Evolutionary conservation across 2,113 vertebrate genomes (phyloP), one percentile per base, ranked within the genome.

Genomic region (Cololabis saira): DNA sequence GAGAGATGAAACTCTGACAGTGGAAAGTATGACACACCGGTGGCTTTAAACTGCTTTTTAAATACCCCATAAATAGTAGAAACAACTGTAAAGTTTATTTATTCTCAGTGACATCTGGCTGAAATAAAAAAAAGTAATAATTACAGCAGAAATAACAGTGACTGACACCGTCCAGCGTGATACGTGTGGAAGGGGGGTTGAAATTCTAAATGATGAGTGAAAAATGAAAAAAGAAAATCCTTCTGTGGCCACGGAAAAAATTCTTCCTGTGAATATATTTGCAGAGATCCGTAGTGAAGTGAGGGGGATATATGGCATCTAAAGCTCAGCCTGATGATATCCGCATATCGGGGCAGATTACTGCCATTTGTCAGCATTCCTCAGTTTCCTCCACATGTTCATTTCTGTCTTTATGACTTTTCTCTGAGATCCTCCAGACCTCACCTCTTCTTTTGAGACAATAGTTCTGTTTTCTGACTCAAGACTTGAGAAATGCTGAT

Each of bases 191-290:
- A 11, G 16, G 80, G 48, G 37, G 64, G 15, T 64, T 33, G 66
- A 64, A 66, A 73, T 73, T 43, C 48, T 62, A 45, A 76, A 74
- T 16, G 48, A 68, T 56, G 61, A 82, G 65, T 45, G 52, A 69
- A 53, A 75, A 50, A 47, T 48, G 56, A 67, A 51, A 71, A n/a
- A 51, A 49, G 21, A 74, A 74, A 49, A 43, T 47, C 54, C 5
- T 41, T 37, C 53, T 74, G 73, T 14, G 16, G 74, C 80, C 71
- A 79, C 71, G 86, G 85, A 85, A 87, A 85, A 87, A 83, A 84
- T 67, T 65, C 67, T 79, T 68, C 63, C 41, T 14, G 12, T 70
- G 61, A 90, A 79, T 57, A 71, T 62, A 78, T 80, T 61, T 78
- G 63, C 78, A 84, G 78, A 79, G 53, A 55, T 82, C 67, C 78